Percentiles rank a stretch among this genome's conserved stretches.
These are phyloP conservation scores for Chaetura pelagica DNA, from an alignment of 2,113 vertebrate species.

Conservation along the genomic window DNA sequence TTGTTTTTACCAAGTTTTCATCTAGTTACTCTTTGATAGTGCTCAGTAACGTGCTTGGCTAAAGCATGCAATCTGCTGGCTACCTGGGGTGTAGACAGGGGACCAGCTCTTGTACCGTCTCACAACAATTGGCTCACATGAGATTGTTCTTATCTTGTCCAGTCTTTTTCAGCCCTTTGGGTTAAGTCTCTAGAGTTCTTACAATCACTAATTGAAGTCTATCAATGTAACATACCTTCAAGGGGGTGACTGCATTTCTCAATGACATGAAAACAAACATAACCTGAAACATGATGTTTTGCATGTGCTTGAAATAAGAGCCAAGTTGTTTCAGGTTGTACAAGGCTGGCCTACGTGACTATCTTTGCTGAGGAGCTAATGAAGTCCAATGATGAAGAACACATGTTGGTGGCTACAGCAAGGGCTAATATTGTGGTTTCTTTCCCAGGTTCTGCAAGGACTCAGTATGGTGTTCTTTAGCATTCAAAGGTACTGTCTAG, in stretches of 20 bases:
- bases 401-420: not conserved
- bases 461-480: not conserved
- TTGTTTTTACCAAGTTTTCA: not conserved
- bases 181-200: not conserved
- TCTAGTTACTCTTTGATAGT: not conserved
- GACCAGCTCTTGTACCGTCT: not conserved
- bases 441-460: not conserved
- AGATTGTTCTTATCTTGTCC: not conserved
- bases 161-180: not conserved
- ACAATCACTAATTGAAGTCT: not conserved
- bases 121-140: accelerated
- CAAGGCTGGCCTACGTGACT: not conserved
- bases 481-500: not conserved
- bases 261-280: not conserved
- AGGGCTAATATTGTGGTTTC: not conserved
- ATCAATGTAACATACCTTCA: not conserved
- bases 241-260: not conserved
- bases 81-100: not conserved
- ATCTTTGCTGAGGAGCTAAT: not conserved
- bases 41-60: not conserved
- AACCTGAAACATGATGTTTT: not conserved
- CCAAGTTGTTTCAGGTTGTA: not conserved
- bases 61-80: not conserved
- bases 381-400: not conserved
- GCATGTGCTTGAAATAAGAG: not conserved